Percentiles rank a stretch among this genome's conserved stretches.
Conservation (phyloP, 2,888 invertebrate species). For the Heliconius charithonia region DNA sequence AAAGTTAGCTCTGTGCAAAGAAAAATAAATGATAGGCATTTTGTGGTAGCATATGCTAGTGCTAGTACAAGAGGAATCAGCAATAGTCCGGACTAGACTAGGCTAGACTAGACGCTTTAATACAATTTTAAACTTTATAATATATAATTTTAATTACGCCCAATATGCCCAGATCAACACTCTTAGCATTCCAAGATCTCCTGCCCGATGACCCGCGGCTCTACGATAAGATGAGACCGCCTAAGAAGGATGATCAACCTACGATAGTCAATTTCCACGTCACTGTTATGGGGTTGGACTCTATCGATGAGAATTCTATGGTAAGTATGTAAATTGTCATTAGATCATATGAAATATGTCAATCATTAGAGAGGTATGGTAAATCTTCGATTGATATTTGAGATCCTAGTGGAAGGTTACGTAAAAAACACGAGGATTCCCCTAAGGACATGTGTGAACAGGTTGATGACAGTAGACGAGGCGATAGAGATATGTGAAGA, state of each 20-base stretch:
- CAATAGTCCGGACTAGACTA: conserved; percentile 13
- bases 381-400: neutral
- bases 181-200: conserved; percentile 92
- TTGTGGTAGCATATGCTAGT: conserved; percentile 16
- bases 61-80: neutral
- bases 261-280: conserved; percentile 96
- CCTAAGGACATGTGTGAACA: neutral
- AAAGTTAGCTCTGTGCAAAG: neutral
- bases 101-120: conserved; percentile 17
- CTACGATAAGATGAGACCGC: conserved; percentile 97
- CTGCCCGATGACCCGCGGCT: conserved; percentile 93
- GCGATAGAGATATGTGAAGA: neutral
- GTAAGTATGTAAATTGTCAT: no score
- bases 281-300: conserved; percentile 97
- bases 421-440: neutral
- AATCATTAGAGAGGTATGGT: no score
- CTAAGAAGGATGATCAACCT: conserved; percentile 93
- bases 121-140: conserved; percentile 11
- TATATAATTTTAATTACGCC: conserved; percentile 33
- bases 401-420: neutral
- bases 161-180: conserved; percentile 83
- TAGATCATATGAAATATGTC: no score
- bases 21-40: conserved; percentile 2
- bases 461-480: neutral
- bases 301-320: conserved; percentile 98